Evolutionary conservation across 2,113 vertebrate genomes (phyloP).

Genomic region (Clarias batrachus): DNA sequence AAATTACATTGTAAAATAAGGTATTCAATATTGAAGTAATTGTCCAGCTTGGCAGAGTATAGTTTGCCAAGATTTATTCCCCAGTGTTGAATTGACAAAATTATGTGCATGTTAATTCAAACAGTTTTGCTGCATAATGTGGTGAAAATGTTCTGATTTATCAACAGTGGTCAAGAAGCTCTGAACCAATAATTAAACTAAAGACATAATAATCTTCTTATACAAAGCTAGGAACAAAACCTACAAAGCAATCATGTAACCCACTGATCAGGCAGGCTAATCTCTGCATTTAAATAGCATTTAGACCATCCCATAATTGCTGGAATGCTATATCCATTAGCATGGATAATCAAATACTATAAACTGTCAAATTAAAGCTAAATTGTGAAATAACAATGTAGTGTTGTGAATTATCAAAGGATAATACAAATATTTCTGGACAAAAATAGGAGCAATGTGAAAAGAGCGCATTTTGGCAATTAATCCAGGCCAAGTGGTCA

Average conservation of each 20-base stretch:
- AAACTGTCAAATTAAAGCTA: background rate
- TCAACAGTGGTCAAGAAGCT: constrained; percentile 63
- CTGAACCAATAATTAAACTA: constrained; percentile 70
- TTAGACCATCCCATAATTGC: background rate
- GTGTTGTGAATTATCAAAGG: background rate
- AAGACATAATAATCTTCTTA: constrained; percentile 59
- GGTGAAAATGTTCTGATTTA: constrained; percentile 51
- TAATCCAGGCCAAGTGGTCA: background rate
- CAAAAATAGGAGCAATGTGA: background rate
- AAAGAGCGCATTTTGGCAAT: background rate
- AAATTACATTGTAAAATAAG: background rate
- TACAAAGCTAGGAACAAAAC: constrained; percentile 1
- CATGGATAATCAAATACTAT: background rate
- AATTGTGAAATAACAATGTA: background rate
- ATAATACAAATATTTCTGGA: background rate
- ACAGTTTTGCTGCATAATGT: background rate
- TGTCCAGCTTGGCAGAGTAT: background rate
- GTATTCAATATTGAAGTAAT: background rate
- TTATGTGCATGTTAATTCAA: background rate
- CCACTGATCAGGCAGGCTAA: background rate
- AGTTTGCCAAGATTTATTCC: background rate
- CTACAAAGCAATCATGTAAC: constrained; percentile 17
- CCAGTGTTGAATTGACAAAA: background rate
- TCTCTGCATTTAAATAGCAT: background rate
- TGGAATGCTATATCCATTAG: too few relatives aligned